Base-by-base conservation (phyloP, 2,888 invertebrate genomes). In the Zygaena filipendulae region DNA sequence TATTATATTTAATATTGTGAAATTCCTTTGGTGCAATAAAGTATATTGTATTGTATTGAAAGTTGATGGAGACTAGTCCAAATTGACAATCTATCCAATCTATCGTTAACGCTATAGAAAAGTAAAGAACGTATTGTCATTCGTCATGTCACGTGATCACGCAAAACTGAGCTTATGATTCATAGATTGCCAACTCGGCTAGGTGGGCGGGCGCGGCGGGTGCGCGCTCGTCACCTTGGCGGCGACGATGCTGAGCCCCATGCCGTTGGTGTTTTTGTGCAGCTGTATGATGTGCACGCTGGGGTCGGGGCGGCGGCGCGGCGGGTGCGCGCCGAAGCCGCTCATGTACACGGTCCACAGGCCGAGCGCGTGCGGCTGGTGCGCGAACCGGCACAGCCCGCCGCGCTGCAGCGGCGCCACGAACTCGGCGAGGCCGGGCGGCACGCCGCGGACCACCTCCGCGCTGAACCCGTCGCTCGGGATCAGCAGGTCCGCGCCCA, bases 391-490 rank as follows among this genome's bases (percentile, higher is more conserved):
- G 58, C 97, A 97, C 45, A 97, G 83, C 3, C 92, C 92, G 21
- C 89, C 88, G 22, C 86, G 85, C 58, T 91, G 91, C n/a, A 93
- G 68, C 0, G 91, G 91, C 40, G 87, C 87, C 11, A 94, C 68
- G 52, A 93, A 93, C 61, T 94, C 92, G 1, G 92, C 89, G 21
- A 96, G 79, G 0, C 95, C 96, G 1, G 96, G 95, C 16, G 97
- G 97, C 32, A 98, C 91, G 23, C 97, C 97, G 36, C 92, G 84
- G 27, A 95, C 93, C 32, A 96, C 94, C 69, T 98, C 97, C 57
- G 95, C 96, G 56, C 96, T 96, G 75, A 96, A 97, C 11, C 97
- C 98, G 71, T 99, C 98, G 57, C 97, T 97, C 1, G 99, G 98
- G 32, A 98, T 84, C 25, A 99, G 79, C 44, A 99, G 87, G 1